Evolutionary conservation across 2,888 invertebrate species (phyloP).

Genomic region (Leucoma salicis): DNA sequence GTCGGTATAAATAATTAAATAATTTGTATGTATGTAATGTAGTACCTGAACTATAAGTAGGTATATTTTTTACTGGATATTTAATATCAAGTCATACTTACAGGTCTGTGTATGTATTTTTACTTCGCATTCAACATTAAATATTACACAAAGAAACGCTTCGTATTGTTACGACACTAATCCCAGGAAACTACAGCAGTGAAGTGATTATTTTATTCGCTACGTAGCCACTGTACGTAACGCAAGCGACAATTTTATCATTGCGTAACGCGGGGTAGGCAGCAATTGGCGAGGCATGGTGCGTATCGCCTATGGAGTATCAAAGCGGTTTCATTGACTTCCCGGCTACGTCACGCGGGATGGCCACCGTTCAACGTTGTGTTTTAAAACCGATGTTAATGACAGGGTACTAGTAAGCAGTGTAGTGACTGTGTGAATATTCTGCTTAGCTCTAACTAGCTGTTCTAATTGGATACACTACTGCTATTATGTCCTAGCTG

Average conservation of each 20-base stretch:
- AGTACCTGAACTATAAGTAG: no score
- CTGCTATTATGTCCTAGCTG: no score
- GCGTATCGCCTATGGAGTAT: conserved; percentile 64
- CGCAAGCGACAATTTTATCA: conserved; percentile 64
- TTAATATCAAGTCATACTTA: no score
- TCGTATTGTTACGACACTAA: conserved; percentile 23
- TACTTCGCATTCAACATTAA: neutral
- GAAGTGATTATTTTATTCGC: conserved; percentile 41
- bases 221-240: conserved; percentile 39
- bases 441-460: conserved; percentile 25
- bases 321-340: conserved; percentile 46
- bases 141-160: neutral
- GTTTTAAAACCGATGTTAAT: conserved; percentile 33
- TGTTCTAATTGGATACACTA: conserved; percentile 33
- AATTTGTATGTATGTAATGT: no score
- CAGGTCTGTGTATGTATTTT: neutral
- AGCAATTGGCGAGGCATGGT: conserved; percentile 67
- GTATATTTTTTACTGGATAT: no score
- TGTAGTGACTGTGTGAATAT: conserved; percentile 43
- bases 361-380: conserved; percentile 36
- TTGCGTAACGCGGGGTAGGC: conserved; percentile 62
- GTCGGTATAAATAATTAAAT: no score
- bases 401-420: conserved; percentile 38
- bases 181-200: conserved; percentile 46
- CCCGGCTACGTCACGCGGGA: conserved; percentile 53